Conservation (phyloP, 2,888 invertebrate genomes). For the Aphodius sticticus region DNA sequence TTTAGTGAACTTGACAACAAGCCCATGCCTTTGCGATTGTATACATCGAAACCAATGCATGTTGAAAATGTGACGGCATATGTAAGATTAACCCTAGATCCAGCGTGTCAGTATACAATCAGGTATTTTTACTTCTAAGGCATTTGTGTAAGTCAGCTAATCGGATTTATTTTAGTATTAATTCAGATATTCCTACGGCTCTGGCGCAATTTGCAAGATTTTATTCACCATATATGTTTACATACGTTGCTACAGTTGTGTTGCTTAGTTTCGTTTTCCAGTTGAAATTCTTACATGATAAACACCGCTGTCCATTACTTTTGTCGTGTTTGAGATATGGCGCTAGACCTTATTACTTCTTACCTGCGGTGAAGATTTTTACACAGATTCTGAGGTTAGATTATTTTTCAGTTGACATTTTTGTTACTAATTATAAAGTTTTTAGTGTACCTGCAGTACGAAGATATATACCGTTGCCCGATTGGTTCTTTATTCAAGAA, state of each 20-base stretch:
- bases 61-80: constrained; percentile 59
- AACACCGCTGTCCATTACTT: constrained; percentile 61
- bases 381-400: constrained; percentile 62
- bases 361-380: constrained; percentile 63
- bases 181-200: constrained; percentile 66
- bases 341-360: constrained; percentile 66
- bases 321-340: constrained; percentile 68
- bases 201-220: constrained; percentile 72
- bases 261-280: constrained; percentile 68
- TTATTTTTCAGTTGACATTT: background rate
- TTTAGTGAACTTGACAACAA: constrained; percentile 58
- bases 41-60: constrained; percentile 62
- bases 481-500: constrained; percentile 50
- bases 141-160: background rate
- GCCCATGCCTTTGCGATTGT: constrained; percentile 68
- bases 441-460: constrained; percentile 27
- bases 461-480: constrained; percentile 49
- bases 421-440: constrained; percentile 10
- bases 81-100: constrained; percentile 72
- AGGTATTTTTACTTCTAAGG: constrained; percentile 59
- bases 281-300: constrained; percentile 56
- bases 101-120: constrained; percentile 73
- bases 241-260: constrained; percentile 72
- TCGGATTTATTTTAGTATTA: constrained; percentile 60
- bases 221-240: constrained; percentile 70